Evolutionary conservation across 1,140 invertebrate genomes (phyloP).

Genomic region (Periplaneta americana): DNA sequence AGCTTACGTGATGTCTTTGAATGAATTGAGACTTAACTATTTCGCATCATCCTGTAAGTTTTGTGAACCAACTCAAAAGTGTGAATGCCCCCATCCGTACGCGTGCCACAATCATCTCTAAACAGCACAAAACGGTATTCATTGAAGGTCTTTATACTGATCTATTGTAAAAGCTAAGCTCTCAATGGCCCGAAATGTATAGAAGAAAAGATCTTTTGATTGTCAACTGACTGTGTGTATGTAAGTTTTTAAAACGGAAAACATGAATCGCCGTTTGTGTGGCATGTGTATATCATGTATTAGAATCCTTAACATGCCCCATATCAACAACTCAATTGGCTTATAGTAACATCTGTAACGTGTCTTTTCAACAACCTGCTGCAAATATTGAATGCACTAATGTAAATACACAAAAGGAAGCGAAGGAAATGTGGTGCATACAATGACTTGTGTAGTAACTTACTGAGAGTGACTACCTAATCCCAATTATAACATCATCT

Average conservation of each 20-base stretch:
- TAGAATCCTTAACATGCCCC: not conserved
- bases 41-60: not conserved
- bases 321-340: not conserved
- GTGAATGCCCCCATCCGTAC: not conserved
- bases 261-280: not conserved
- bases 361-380: not conserved
- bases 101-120: not conserved
- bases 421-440: not conserved
- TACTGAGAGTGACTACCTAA: not conserved
- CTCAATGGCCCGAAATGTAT: not conserved
- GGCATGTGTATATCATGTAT: not conserved
- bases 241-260: not conserved
- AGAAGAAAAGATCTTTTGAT: not conserved
- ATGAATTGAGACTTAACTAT: not conserved
- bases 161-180: not conserved
- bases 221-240: not conserved
- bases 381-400: not conserved
- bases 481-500: not conserved
- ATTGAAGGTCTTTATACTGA: not conserved
- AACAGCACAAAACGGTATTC: not conserved
- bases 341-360: not conserved
- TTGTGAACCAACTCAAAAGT: not conserved
- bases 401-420: not conserved
- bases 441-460: not conserved
- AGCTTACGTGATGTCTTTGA: not conserved